Percentiles rank a stretch among this genome's conserved stretches.
Evolutionary conservation across 2,888 invertebrate genomes (phyloP).

Genomic region (Amphipoea lucens): DNA sequence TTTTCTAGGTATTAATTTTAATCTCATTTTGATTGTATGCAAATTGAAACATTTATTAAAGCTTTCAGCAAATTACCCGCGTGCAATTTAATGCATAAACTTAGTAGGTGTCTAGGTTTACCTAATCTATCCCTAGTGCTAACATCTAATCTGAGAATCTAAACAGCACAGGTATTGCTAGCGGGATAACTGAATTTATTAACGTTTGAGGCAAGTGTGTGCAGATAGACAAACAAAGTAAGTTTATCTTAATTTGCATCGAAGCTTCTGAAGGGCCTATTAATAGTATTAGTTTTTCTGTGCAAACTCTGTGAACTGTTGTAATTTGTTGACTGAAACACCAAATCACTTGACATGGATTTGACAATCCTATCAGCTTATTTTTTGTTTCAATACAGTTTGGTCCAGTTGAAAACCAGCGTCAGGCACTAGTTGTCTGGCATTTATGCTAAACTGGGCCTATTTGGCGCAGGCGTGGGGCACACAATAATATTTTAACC

Average conservation of each 20-base stretch:
- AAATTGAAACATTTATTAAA: conserved; percentile 41
- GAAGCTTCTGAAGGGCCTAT: not conserved
- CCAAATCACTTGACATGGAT: too few relatives aligned
- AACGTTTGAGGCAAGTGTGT: not conserved
- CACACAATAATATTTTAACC: too few relatives aligned
- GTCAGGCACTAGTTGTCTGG: too few relatives aligned
- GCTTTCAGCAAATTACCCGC: conserved; percentile 27
- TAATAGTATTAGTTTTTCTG: too few relatives aligned
- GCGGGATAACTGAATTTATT: conserved; percentile 24
- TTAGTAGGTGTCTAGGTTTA: conserved; percentile 2
- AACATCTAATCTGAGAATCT: conserved; percentile 24
- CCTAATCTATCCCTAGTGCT: conserved; percentile 12
- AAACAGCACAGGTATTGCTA: conserved; percentile 33
- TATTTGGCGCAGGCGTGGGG: too few relatives aligned
- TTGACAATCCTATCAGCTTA: too few relatives aligned
- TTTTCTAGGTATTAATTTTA: conserved; percentile 39
- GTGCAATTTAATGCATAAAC: conserved; percentile 39
- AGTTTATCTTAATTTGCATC: conserved; percentile 2
- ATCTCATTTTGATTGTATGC: conserved; percentile 55
- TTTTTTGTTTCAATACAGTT: too few relatives aligned
- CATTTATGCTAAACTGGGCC: too few relatives aligned
- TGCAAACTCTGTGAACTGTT: not conserved
- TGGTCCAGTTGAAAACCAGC: too few relatives aligned
- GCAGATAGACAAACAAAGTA: not conserved
- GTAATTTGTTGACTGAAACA: too few relatives aligned